phyloP scores from a whole-genome alignment of 53 echinoderm and acorn worm genomes.

The Mesocentrotus franciscanus region DNA sequence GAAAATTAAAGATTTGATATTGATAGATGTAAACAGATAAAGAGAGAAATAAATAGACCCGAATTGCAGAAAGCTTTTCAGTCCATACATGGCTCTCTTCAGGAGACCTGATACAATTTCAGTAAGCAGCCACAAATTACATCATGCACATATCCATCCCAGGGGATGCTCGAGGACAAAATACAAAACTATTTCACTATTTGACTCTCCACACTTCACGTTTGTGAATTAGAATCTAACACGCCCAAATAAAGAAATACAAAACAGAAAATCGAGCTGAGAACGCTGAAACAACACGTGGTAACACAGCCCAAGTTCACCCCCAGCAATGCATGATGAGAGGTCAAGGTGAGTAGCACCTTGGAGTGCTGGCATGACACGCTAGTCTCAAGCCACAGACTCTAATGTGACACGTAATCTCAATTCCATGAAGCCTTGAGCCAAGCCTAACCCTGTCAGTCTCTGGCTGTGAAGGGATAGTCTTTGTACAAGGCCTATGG shows the following conservation, averaged over 20 bases:
- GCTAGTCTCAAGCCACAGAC: neutral
- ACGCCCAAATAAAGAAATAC: neutral
- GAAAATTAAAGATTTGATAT: too few species aligned
- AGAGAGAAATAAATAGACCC: neutral
- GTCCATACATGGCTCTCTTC: neutral
- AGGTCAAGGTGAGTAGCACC: conserved; percentile 2
- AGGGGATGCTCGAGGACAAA: too few species aligned
- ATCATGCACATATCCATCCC: too few species aligned
- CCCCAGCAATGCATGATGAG: neutral
- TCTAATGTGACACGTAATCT: neutral
- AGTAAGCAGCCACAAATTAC: neutral
- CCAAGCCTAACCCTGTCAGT: neutral
- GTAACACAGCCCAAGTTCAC: conserved; percentile 26
- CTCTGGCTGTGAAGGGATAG: neutral
- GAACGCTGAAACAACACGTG: neutral
- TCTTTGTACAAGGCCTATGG: neutral
- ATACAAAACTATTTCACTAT: neutral
- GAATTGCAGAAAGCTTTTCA: neutral
- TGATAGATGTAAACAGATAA: neutral
- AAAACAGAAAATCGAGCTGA: neutral
- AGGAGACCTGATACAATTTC: too few species aligned
- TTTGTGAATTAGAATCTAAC: neutral
- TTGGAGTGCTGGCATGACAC: neutral
- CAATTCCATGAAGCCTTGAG: neutral
- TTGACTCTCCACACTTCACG: neutral